phyloP scores from a whole-genome alignment of 2,797 vertebrate genomes.

The Odontamblyopus lacepedii region DNA sequence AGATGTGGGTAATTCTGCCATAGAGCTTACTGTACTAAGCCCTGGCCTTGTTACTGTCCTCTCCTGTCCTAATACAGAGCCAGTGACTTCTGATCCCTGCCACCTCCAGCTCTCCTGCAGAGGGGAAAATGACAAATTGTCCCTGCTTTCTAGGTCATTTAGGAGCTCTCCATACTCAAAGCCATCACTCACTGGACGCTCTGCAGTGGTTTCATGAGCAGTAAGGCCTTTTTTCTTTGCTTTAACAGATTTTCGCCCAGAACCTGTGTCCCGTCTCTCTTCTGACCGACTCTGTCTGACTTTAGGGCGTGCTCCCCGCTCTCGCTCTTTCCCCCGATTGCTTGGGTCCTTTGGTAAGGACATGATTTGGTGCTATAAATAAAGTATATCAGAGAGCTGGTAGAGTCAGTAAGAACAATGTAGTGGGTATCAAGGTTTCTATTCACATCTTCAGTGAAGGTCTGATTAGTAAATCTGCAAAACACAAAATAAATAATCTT shows the following conservation, averaged over 20 bases:
- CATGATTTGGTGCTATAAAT: slow-evolving; percentile 52
- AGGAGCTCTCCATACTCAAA: slow-evolving; percentile 81
- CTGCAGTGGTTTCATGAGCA: slow-evolving; percentile 52
- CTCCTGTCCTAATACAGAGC: slow-evolving; percentile 60
- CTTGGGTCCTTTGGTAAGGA: slow-evolving; percentile 74
- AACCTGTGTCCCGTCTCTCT: slow-evolving; percentile 73
- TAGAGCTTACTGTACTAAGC: slow-evolving; percentile 32
- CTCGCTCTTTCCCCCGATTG: slow-evolving; percentile 77
- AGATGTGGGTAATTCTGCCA: slow-evolving; percentile 42
- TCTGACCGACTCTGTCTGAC: slow-evolving; percentile 82
- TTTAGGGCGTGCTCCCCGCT: slow-evolving; percentile 82
- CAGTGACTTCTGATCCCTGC: slow-evolving; percentile 57
- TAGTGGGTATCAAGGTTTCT: slow-evolving; percentile 17
- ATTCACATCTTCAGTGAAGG: slow-evolving; percentile 31
- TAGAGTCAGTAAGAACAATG: slow-evolving; percentile 23
- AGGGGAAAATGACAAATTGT: slow-evolving; percentile 61
- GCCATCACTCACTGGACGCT: slow-evolving; percentile 80
- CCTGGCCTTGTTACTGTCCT: slow-evolving; percentile 32
- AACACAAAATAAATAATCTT: slow-evolving; percentile 8
- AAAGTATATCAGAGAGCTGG: slow-evolving; percentile 7
- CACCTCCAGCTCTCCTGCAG: slow-evolving; percentile 65
- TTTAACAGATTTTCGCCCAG: slow-evolving; percentile 67
- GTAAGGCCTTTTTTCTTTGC: slow-evolving; percentile 75
- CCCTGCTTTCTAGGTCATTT: slow-evolving; percentile 60
- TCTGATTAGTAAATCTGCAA: slow-evolving; percentile 44